phyloP scores from a whole-genome alignment of 2,797 vertebrate genomes.

The Austrolebias charrua region DNA sequence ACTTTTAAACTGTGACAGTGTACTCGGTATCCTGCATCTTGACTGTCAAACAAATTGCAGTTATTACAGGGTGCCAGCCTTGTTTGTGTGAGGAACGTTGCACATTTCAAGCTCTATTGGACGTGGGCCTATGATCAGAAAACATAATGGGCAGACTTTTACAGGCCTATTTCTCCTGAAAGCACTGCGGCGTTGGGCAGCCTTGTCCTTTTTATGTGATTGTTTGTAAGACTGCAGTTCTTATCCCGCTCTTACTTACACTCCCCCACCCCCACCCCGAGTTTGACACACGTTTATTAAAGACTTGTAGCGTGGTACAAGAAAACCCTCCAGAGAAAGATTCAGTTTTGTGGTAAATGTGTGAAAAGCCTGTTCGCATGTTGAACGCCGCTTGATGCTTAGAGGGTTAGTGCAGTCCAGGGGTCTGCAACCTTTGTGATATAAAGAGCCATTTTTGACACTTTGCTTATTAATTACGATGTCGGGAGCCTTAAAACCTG shows the following conservation, averaged over 20 bases:
- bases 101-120: conserved; percentile 8
- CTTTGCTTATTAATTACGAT: no score
- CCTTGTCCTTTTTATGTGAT: conserved; percentile 1
- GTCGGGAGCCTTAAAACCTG: no score
- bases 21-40: conserved; percentile 8
- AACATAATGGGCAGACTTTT: conserved; percentile 14
- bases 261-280: neutral
- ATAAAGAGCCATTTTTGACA: no score
- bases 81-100: conserved; percentile 5
- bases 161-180: neutral
- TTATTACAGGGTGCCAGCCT: conserved; percentile 6
- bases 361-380: no score
- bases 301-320: neutral
- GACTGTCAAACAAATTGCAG: conserved; percentile 20
- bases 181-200: neutral
- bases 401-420: no score
- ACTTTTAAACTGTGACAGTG: conserved; percentile 20
- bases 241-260: conserved; percentile 2
- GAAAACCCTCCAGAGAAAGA: no score
- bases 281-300: neutral
- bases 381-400: no score
- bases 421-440: no score
- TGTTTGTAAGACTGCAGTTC: neutral
- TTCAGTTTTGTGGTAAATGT: no score
- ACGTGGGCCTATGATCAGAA: conserved; percentile 6